phyloP scores from a whole-genome alignment of 2,797 vertebrate species.

The Halcyon smyrnensis region DNA sequence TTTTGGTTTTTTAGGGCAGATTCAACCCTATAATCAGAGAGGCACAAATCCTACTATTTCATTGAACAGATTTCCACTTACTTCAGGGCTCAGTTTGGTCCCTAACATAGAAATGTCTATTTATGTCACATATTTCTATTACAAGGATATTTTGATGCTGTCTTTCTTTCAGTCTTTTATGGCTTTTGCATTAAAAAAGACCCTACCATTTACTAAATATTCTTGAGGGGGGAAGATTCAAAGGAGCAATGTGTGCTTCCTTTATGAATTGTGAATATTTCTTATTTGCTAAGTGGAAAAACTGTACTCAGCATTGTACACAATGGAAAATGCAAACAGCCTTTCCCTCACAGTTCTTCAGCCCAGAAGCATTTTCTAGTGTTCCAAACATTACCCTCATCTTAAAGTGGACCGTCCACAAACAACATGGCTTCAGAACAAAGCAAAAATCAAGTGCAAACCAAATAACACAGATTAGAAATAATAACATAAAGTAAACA shows the following conservation, averaged over 20 bases:
- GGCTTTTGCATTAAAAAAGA: slow-evolving; percentile 24
- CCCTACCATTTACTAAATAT: slow-evolving; percentile 13
- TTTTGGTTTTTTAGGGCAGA: not conserved
- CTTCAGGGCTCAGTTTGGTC: not conserved
- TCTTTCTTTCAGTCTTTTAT: not conserved
- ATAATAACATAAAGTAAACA: not conserved
- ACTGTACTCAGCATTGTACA: not conserved
- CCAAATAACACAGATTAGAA: not conserved
- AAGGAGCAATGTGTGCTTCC: not conserved
- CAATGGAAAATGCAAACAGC: not conserved
- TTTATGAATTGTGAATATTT: not conserved
- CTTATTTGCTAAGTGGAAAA: not conserved
- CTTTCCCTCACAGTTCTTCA: not conserved
- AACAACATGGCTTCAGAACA: slow-evolving; percentile 24
- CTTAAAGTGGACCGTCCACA: not conserved
- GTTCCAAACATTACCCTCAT: not conserved
- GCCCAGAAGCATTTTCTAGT: not conserved
- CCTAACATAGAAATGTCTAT: not conserved
- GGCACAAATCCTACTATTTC: not conserved
- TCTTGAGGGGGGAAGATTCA: not conserved
- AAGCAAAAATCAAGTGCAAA: slow-evolving; percentile 50
- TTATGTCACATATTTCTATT: slow-evolving; percentile 12
- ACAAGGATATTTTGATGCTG: not conserved
- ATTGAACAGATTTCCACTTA: not conserved
- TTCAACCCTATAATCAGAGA: not conserved